phyloP scores from a whole-genome alignment of 2,113 vertebrate species.

The Gobius niger region DNA sequence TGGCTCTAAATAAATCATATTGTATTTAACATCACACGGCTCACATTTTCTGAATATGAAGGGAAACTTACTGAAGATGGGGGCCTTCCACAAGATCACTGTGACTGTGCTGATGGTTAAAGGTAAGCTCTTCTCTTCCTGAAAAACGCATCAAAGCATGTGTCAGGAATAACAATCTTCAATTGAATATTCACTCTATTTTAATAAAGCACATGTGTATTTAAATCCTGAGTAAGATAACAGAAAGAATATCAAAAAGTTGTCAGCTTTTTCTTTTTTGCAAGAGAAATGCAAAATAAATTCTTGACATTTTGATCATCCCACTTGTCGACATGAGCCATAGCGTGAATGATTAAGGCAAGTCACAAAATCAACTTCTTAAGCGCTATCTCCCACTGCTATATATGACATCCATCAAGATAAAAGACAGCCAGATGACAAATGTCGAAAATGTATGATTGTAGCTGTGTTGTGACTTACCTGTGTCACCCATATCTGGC shows the following conservation, averaged over 20 bases:
- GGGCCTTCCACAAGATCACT: constrained; percentile 44
- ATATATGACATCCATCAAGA: neutral
- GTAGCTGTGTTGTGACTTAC: neutral
- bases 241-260: neutral
- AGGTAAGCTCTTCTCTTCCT: constrained; percentile 38
- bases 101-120: constrained; percentile 51
- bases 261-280: neutral
- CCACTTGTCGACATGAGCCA: neutral
- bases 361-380: neutral
- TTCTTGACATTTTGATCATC: neutral
- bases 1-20: constrained; percentile 67
- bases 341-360: neutral
- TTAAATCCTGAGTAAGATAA: neutral
- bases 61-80: constrained; percentile 54
- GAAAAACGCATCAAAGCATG: neutral
- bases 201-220: neutral
- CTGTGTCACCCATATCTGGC: constrained; percentile 63
- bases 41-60: neutral
- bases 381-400: neutral
- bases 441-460: neutral
- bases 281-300: neutral
- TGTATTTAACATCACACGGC: neutral
- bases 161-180: neutral
- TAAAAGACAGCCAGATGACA: neutral
- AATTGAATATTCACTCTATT: neutral